A percentile compares a stretch with the other conserved stretches of the same genome.
phyloP scores from a whole-genome alignment of 2,113 vertebrate genomes.

The Hirundichthys speculiger region DNA sequence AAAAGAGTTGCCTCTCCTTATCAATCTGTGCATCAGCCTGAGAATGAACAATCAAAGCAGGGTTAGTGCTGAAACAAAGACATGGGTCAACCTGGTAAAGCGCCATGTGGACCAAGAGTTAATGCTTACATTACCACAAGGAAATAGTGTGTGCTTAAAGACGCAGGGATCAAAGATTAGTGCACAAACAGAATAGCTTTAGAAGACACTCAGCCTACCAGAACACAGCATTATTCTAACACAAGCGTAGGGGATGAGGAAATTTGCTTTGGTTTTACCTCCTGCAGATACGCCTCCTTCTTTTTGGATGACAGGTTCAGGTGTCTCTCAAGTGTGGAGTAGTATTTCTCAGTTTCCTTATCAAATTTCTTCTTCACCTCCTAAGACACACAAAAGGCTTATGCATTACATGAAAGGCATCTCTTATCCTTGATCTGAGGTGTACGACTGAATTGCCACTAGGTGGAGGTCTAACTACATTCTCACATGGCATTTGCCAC shows the following conservation, averaged over 20 bases:
- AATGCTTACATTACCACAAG: slow-evolving; percentile 27
- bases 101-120: too few species aligned
- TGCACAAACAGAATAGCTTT: slow-evolving; percentile 2
- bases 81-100: slow-evolving; percentile 4
- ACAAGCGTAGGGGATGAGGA: slow-evolving; percentile 20
- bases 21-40: slow-evolving; percentile 95
- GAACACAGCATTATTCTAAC: slow-evolving; percentile 53
- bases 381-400: slow-evolving; percentile 73
- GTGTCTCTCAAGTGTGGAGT: slow-evolving; percentile 94
- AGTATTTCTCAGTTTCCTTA: slow-evolving; percentile 96
- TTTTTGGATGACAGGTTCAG: slow-evolving; percentile 94
- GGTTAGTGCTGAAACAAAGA: slow-evolving; percentile 31
- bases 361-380: slow-evolving; percentile 97
- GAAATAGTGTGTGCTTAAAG: slow-evolving; percentile 9
- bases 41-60: slow-evolving; percentile 49
- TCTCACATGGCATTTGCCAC: slow-evolving; percentile 9
- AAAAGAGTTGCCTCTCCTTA: slow-evolving; percentile 95
- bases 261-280: slow-evolving; percentile 80
- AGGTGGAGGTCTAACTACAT: slow-evolving; percentile 71
- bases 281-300: slow-evolving; percentile 94
- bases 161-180: slow-evolving; percentile 4
- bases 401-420: slow-evolving; percentile 7
- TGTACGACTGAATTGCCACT: slow-evolving; percentile 43
- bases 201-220: slow-evolving; percentile 12
- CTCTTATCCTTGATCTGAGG: slow-evolving; percentile 2